Evolutionary conservation across 2,888 invertebrate species (phyloP).

Genomic region (Lapara coniferarum): DNA sequence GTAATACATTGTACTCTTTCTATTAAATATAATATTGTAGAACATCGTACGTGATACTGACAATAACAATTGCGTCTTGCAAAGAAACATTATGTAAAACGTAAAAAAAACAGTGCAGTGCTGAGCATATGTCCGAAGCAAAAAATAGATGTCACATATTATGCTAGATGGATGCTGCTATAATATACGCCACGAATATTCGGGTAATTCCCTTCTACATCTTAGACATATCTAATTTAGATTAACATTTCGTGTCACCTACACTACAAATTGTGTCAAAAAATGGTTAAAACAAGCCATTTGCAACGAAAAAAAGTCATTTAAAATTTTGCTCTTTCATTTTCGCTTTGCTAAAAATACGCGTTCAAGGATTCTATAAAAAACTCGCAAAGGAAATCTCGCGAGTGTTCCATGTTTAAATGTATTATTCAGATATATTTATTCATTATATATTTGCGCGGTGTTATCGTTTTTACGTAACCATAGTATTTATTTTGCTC

Average conservation of each 20-base stretch:
- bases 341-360: background rate
- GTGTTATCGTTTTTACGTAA: constrained; percentile 4
- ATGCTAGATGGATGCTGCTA: background rate
- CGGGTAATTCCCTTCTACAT: background rate
- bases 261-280: background rate
- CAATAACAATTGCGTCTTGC: background rate
- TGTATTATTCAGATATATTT: constrained; percentile 4
- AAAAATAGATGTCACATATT: background rate
- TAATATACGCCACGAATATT: background rate
- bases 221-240: background rate
- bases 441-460: background rate
- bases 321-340: background rate
- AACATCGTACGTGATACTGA: background rate
- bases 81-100: background rate
- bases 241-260: background rate
- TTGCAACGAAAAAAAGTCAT: background rate
- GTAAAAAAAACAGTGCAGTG: background rate
- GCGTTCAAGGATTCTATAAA: background rate
- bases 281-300: background rate
- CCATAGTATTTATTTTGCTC: constrained; percentile 13
- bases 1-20: constrained; percentile 3
- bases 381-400: background rate
- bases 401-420: constrained; percentile 6
- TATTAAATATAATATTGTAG: background rate
- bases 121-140: background rate